These are phyloP conservation scores for Fundulus diaphanus DNA, from an alignment of 2,797 vertebrate genomes.

Conservation along the genomic window DNA sequence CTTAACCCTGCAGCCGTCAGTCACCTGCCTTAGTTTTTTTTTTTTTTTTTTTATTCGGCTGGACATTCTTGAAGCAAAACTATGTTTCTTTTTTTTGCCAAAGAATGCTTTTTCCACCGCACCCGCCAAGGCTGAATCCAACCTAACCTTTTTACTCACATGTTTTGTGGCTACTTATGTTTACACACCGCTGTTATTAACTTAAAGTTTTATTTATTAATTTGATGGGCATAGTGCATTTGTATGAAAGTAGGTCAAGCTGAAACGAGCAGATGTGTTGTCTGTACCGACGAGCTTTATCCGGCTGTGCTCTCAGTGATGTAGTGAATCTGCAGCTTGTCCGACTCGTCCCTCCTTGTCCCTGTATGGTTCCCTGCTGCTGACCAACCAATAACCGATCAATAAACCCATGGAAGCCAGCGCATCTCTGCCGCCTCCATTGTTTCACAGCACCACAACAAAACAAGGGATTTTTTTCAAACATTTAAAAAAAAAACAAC, in stretches of 20 bases:
- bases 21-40: conserved; percentile 55
- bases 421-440: background rate
- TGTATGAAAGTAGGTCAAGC: background rate
- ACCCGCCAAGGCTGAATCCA: conserved; percentile 33
- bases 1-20: conserved; percentile 58
- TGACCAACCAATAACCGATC: conserved; percentile 57
- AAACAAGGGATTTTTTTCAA: background rate
- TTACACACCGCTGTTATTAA: conserved; percentile 39
- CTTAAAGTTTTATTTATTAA: conserved; percentile 42
- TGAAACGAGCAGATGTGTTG: background rate
- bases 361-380: conserved; percentile 57
- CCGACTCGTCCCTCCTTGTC: conserved; percentile 31
- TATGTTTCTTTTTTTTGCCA: conserved; percentile 59
- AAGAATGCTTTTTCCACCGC: conserved; percentile 59
- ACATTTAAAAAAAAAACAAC: background rate
- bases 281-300: conserved; percentile 30
- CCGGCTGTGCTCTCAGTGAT: conserved; percentile 22
- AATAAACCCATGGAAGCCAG: conserved; percentile 64
- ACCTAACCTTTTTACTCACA: conserved; percentile 12
- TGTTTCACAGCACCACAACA: background rate
- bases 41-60: conserved; percentile 30
- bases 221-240: conserved; percentile 31
- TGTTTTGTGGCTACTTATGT: conserved; percentile 27
- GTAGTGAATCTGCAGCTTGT: conserved; percentile 42
- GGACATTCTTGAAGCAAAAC: conserved; percentile 36